Base-by-base conservation (phyloP, 2,113 vertebrate genomes). In the Muntiacus reevesi region DNA sequence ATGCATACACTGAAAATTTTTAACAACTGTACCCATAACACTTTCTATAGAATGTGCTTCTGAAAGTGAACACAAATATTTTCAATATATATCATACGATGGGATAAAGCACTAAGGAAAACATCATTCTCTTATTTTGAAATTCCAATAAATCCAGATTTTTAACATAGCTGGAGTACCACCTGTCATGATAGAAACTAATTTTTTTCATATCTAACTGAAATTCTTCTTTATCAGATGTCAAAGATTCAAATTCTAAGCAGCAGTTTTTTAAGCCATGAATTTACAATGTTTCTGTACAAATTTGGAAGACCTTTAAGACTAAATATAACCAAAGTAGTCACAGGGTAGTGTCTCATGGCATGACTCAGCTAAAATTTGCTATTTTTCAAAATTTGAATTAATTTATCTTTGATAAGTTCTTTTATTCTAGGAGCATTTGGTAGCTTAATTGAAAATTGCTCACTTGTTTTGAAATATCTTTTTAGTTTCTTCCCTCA, bases 101-200 rank as follows among this genome's bases (percentile, higher is more conserved):
- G 16, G 84, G 36, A 76, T 12, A 62, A 94, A 81, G 93, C 81
- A 95, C 15, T 71, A 74, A 62, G n/a, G 93, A 36, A 95, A 98
- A 96, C 60, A 92, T 92, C 94, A 90, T 91, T 64, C 88, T 95
- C 96, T 93, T 92, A 93, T 97, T 95, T 92, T 92, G 94, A 98
- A 95, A 92, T 95, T 84, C 78, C 85, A 74, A 43, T 96, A 94
- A 94, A 84, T 92, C 91, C 82, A 71, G 64, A 92, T 87, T 97
- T 97, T 87, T 94, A 97, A 82, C 60, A 33, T 90, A 74, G 45
- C n/a, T 86, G 93, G 87, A 92, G 84, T 23, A 87, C 98, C 96
- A 96, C 94, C 95, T 98, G 94, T 88, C 64, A 92, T 17, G 62
- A 84, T 17, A 95, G 87, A 79, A 92, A 74, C 83, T 45, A 85